A percentile compares a stretch with the other conserved stretches of the same genome.
Conservation (phyloP, 2,888 invertebrate genomes). For the Rhorus exstirpatorius region DNA sequence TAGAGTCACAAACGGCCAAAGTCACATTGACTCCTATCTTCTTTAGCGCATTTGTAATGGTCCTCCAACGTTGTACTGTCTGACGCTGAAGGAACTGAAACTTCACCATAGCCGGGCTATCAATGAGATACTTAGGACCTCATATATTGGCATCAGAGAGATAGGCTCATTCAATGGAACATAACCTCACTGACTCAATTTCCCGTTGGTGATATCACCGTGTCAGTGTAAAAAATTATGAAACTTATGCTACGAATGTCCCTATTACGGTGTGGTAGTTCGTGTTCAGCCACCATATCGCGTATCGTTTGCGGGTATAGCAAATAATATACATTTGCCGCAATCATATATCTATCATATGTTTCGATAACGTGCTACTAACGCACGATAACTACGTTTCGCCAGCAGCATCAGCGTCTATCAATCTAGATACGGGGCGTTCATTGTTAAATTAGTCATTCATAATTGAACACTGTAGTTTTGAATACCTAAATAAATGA, state of each 20-base stretch:
- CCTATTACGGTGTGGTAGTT: too few relatives aligned
- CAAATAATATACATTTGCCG: constrained; percentile 24
- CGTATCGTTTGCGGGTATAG: too few relatives aligned
- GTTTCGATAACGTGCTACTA: constrained; percentile 2
- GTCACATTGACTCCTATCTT: constrained; percentile 38
- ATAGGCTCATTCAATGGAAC: too few relatives aligned
- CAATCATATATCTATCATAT: background rate
- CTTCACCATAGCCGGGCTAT: background rate
- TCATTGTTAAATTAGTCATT: background rate
- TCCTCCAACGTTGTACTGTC: background rate
- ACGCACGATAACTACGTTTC: constrained; percentile 2
- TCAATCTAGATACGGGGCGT: constrained; percentile 2
- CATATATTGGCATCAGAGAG: too few relatives aligned
- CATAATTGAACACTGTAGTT: too few relatives aligned
- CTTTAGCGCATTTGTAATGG: constrained; percentile 6
- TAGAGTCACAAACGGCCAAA: constrained; percentile 40
- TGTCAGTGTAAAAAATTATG: background rate
- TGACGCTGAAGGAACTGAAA: background rate
- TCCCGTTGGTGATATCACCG: too few relatives aligned
- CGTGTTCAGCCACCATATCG: too few relatives aligned
- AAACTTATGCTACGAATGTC: too few relatives aligned
- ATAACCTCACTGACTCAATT: too few relatives aligned
- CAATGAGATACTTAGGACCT: too few relatives aligned
- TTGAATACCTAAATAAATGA: too few relatives aligned
- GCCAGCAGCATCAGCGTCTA: constrained; percentile 19